Percentiles rank a stretch among this genome's conserved stretches.
phyloP scores from a whole-genome alignment of 2,113 vertebrate species.

The Scopus umbretta region DNA sequence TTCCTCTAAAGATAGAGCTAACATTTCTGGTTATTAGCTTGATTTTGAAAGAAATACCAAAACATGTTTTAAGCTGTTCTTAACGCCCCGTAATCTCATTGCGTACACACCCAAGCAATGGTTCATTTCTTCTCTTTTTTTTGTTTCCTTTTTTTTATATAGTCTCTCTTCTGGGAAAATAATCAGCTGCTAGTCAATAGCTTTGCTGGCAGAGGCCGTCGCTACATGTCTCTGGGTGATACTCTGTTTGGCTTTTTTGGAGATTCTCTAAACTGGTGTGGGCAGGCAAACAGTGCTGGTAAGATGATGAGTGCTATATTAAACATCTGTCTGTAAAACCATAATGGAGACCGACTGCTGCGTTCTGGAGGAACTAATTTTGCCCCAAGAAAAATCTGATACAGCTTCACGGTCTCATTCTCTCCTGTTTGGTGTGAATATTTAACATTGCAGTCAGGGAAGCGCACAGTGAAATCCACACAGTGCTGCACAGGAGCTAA shows the following conservation, averaged over 20 bases:
- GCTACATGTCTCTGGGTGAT: constrained; percentile 52
- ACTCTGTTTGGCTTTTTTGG: constrained; percentile 64
- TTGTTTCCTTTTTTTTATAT: not conserved
- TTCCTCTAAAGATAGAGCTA: not conserved
- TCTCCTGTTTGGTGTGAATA: not conserved
- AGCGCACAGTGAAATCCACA: not conserved
- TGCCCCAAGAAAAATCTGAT: not conserved
- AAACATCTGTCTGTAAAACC: not conserved
- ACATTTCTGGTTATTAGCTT: not conserved
- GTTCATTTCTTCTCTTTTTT: not conserved
- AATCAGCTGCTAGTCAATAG: constrained; percentile 67
- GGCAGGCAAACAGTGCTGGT: constrained; percentile 61
- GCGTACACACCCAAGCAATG: not conserved
- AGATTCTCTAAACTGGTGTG: constrained; percentile 72
- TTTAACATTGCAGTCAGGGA: not conserved
- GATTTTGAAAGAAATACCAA: not conserved
- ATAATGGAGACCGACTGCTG: not conserved
- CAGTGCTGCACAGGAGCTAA: not conserved
- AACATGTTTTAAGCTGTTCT: not conserved
- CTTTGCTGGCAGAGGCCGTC: constrained; percentile 47
- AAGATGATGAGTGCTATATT: not conserved
- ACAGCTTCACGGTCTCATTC: not conserved
- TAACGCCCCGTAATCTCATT: not conserved
- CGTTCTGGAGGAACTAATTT: not conserved
- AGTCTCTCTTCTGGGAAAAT: constrained; percentile 81